Evolutionary conservation across 2,888 invertebrate species (phyloP).

Genomic region (Cataglyphis rosenhaueri): DNA sequence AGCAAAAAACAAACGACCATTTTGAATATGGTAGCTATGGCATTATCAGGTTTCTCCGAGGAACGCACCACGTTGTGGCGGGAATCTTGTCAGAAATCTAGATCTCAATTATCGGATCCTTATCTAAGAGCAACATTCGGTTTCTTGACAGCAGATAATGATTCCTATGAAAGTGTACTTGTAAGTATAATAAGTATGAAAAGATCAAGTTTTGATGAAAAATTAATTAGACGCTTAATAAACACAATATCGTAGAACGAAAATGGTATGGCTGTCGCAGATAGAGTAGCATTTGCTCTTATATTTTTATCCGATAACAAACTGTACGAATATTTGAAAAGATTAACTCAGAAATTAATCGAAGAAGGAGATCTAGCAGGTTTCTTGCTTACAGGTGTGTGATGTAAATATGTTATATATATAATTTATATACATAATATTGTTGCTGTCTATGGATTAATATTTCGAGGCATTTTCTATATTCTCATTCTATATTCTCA

Average conservation of each 20-base stretch:
- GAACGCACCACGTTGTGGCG: slow-evolving; percentile 93
- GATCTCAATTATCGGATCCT: slow-evolving; percentile 93
- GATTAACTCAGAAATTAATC: slow-evolving; percentile 90
- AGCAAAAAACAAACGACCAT: slow-evolving; percentile 84
- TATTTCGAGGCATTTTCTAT: neutral
- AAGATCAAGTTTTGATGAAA: neutral
- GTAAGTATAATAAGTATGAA: slow-evolving; percentile 86
- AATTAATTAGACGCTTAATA: neutral
- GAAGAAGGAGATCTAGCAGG: slow-evolving; percentile 94
- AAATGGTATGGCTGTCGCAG: slow-evolving; percentile 93
- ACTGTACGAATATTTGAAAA: slow-evolving; percentile 92
- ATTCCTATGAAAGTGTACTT: slow-evolving; percentile 91
- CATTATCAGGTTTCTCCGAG: slow-evolving; percentile 94
- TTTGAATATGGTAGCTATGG: slow-evolving; percentile 91
- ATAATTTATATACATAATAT: neutral
- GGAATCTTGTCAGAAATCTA: slow-evolving; percentile 91
- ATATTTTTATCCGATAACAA: slow-evolving; percentile 93
- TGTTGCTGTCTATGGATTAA: neutral
- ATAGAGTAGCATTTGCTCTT: slow-evolving; percentile 96
- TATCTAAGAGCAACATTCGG: slow-evolving; percentile 96
- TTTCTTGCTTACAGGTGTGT: slow-evolving; percentile 91
- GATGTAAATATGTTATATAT: slow-evolving; percentile 38
- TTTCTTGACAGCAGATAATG: slow-evolving; percentile 93
- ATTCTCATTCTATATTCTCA: neutral
- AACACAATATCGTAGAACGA: slow-evolving; percentile 88